A percentile compares a stretch with the other conserved stretches of the same genome.
Conservation (phyloP, 1,140 invertebrate genomes). For the Palaemon carinicauda region DNA sequence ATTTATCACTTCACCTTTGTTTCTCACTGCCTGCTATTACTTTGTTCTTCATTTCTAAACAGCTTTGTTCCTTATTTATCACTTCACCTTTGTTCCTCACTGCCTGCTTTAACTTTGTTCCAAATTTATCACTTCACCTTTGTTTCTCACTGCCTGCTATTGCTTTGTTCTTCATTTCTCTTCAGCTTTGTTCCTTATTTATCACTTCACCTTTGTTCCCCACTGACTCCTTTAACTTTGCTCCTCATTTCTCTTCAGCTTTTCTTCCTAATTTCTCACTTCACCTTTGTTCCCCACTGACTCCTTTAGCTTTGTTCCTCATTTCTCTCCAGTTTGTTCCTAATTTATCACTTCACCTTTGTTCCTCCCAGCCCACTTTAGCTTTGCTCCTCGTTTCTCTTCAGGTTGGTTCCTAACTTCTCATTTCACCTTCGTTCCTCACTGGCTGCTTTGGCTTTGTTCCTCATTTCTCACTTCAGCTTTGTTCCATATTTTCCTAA, state of each 20-base stretch:
- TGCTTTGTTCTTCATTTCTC: background rate
- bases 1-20: too few relatives aligned
- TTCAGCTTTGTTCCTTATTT: background rate
- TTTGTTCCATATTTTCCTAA: background rate
- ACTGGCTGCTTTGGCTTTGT: background rate
- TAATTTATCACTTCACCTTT: background rate
- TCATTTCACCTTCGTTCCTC: background rate
- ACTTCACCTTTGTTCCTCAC: too few relatives aligned
- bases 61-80: too few relatives aligned
- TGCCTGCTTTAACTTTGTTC: too few relatives aligned
- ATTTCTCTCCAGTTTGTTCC: background rate
- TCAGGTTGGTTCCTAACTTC: too few relatives aligned
- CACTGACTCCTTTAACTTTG: background rate
- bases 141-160: too few relatives aligned
- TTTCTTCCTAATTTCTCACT: too few relatives aligned
- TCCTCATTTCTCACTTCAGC: background rate
- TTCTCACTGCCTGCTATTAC: background rate
- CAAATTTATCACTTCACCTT: too few relatives aligned
- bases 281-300: background rate
- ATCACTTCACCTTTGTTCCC: background rate
- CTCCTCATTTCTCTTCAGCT: background rate
- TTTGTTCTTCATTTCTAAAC: background rate
- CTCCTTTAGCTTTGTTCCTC: background rate
- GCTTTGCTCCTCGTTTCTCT: too few relatives aligned
- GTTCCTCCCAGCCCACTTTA: too few relatives aligned